Evolutionary conservation across 2,888 invertebrate species (phyloP), one percentile per base, ranked within the genome.

Genomic region (Sesia bembeciformis): DNA sequence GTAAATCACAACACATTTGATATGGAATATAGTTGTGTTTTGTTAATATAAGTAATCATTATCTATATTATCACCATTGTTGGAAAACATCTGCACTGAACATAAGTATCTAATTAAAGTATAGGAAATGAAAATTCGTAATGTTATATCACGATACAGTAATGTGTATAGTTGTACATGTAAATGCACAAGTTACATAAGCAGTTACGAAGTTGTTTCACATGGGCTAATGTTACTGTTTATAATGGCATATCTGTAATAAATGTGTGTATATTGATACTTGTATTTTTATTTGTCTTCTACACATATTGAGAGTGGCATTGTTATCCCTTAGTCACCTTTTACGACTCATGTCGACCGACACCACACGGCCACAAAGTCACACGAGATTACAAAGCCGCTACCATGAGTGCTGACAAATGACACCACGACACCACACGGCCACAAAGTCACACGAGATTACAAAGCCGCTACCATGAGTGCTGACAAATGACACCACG

Each of bases 171-270:
- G 54, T 52, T 53, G 58, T 73, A 78, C 70, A 73, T 75, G 72
- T 74, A 74, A n/a, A n/a, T n/a, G n/a, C n/a, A n/a, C n/a, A n/a
- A n/a, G n/a, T n/a, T n/a, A n/a, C n/a, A 62, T 78, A 77, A 77
- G 74, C 70, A 71, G 79, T 81, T 84, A 77, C 70, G 63, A 64
- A 78, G 77, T 83, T 85, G 83, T 84, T 72, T 83, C 78, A 74
- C 63, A 77, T 83, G 80, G 67, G 75, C 77, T 78, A 74, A 79
- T 80, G 81, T 87, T 86, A 81, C 70, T 81, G 77, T 82, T 74
- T 86, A 87, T 81, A 73, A 83, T 72, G 74, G 82, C 84, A 86
- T 88, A 87, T 88, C 84, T 85, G 82, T 86, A 88, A 81, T 89
- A 87, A 88, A 89, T 85, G 88, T 86, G 87, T 87, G 88, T 84